phyloP scores from a whole-genome alignment of 2,888 invertebrate species.

The Chironomus tentans region DNA sequence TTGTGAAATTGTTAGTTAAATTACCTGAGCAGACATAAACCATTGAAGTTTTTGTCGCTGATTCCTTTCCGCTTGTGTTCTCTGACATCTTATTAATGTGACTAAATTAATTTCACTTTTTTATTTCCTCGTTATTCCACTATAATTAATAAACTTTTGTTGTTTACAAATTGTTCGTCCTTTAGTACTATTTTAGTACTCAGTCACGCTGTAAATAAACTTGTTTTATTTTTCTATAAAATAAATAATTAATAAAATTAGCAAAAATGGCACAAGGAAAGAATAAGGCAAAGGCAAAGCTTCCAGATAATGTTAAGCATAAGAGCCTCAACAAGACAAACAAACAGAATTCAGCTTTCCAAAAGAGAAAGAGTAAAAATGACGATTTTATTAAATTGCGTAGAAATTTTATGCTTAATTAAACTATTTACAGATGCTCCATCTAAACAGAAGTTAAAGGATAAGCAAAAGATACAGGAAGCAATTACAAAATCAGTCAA shows the following conservation, averaged over 20 bases:
- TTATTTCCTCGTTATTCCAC: background rate
- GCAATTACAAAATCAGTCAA: slow-evolving; percentile 54
- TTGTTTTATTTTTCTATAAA: background rate
- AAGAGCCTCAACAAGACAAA: slow-evolving; percentile 33
- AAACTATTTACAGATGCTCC: slow-evolving; percentile 48
- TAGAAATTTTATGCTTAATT: background rate
- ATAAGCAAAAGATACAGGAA: slow-evolving; percentile 52
- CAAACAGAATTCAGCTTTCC: slow-evolving; percentile 15
- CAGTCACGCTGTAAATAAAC: background rate
- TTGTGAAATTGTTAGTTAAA: too few species aligned
- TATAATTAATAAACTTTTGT: background rate
- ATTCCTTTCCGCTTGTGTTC: slow-evolving; percentile 52
- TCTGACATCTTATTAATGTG: slow-evolving; percentile 49
- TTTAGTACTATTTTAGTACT: background rate
- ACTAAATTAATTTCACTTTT: background rate
- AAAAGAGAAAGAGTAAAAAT: slow-evolving; percentile 15
- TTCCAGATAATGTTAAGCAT: slow-evolving; percentile 44
- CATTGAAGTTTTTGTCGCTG: slow-evolving; percentile 75
- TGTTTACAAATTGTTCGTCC: background rate
- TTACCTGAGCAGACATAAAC: slow-evolving; percentile 91
- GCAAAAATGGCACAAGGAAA: slow-evolving; percentile 53
- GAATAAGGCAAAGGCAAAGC: slow-evolving; percentile 49
- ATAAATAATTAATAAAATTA: background rate
- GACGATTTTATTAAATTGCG: background rate
- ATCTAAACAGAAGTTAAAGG: slow-evolving; percentile 50